Percentiles rank a stretch among this genome's conserved stretches.
phyloP scores from a whole-genome alignment of 2,113 vertebrate species.

The Malurus elegans region DNA sequence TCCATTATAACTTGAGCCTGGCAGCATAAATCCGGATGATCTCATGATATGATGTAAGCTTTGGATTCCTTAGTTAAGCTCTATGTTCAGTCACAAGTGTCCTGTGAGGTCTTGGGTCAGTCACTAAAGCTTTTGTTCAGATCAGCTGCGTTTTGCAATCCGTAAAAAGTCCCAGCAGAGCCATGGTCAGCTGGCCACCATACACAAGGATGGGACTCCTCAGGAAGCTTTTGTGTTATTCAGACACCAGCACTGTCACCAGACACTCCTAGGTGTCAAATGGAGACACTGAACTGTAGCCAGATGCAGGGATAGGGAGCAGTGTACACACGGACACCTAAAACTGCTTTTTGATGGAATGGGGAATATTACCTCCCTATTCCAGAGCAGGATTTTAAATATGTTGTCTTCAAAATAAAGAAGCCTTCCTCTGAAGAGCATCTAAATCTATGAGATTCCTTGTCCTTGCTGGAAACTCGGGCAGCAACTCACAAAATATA shows the following conservation, averaged over 20 bases:
- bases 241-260: not conserved
- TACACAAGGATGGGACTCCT: not conserved
- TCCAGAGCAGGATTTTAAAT: not conserved
- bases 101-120: not conserved
- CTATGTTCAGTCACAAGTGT: not conserved
- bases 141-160: not conserved
- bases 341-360: not conserved
- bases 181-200: not conserved
- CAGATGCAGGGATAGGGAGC: not conserved
- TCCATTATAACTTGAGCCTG: not conserved
- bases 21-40: not conserved
- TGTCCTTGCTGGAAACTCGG: not conserved
- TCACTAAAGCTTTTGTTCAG: conserved; percentile 13
- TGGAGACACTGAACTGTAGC: not conserved
- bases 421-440: not conserved
- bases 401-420: not conserved
- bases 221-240: not conserved
- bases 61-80: not conserved
- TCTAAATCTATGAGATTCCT: not conserved
- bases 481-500: not conserved
- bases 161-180: not conserved
- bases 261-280: not conserved
- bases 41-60: not conserved
- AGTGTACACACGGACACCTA: not conserved
- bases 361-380: not conserved